Conservation (phyloP, 1,140 invertebrate species). For the Penaeus chinensis region DNA sequence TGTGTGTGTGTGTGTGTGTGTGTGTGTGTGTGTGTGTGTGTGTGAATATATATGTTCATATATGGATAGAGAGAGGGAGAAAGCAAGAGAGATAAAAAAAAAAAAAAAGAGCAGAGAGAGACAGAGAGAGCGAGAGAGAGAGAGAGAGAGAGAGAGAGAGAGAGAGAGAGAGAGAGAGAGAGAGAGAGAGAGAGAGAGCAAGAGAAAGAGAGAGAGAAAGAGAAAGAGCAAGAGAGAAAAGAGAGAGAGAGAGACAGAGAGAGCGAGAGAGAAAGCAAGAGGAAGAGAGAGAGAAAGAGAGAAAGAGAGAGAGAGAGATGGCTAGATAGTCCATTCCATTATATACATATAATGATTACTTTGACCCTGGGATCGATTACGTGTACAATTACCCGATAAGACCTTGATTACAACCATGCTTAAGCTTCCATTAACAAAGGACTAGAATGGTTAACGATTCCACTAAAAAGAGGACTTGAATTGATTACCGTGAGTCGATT, state of each 20-base stretch:
- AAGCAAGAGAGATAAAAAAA: not conserved
- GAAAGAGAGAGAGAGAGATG: slow-evolving; percentile 20
- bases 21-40: slow-evolving; percentile 14
- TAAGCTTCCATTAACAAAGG: too few relatives aligned
- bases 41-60: not conserved
- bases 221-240: slow-evolving; percentile 10
- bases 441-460: too few relatives aligned
- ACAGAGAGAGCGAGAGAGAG: slow-evolving; percentile 11
- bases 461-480: too few relatives aligned
- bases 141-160: slow-evolving; percentile 23
- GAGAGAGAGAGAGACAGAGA: slow-evolving; percentile 22
- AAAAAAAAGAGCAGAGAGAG: not conserved
- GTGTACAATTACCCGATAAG: too few relatives aligned
- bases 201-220: slow-evolving; percentile 28
- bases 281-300: slow-evolving; percentile 28
- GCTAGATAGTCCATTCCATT: not conserved
- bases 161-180: slow-evolving; percentile 7
- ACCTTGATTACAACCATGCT: too few relatives aligned
- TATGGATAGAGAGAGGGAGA: slow-evolving; percentile 7
- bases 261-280: not conserved
- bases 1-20: slow-evolving; percentile 25
- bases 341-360: too few relatives aligned
- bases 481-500: too few relatives aligned
- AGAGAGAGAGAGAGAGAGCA: not conserved
- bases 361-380: too few relatives aligned